phyloP scores from a whole-genome alignment of 1,140 invertebrate genomes.

The Heliothis virescens region DNA sequence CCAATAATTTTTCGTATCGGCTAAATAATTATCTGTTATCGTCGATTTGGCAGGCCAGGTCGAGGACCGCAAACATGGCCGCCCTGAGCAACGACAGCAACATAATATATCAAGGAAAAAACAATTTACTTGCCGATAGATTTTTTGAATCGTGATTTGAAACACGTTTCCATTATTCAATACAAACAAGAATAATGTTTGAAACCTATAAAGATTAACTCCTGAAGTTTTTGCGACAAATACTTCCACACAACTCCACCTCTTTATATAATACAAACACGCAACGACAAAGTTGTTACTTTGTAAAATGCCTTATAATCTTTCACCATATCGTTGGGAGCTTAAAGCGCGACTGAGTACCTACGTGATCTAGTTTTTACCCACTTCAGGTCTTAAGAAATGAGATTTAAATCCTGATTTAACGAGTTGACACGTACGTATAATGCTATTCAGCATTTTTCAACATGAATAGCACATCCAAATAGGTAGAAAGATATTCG shows the following conservation, averaged over 20 bases:
- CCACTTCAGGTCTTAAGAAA: conserved; percentile 57
- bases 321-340: conserved; percentile 25
- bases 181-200: conserved; percentile 36
- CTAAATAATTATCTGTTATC: conserved; percentile 83
- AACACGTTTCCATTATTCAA: conserved; percentile 34
- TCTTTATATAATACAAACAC: conserved; percentile 41
- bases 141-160: conserved; percentile 28
- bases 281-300: conserved; percentile 42
- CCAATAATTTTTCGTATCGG: conserved; percentile 80
- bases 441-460: conserved; percentile 68
- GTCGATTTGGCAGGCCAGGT: conserved; percentile 73
- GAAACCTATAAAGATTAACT: conserved; percentile 33
- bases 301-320: conserved; percentile 42
- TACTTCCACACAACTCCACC: conserved; percentile 18
- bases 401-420: conserved; percentile 68
- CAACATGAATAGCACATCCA: conserved; percentile 67
- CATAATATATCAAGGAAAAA: conserved; percentile 48
- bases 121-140: conserved; percentile 21
- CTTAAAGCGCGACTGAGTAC: conserved; percentile 19
- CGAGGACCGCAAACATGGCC: conserved; percentile 74
- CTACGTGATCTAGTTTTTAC: conserved; percentile 61
- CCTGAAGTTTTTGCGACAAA: conserved; percentile 38
- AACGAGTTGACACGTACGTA: conserved; percentile 67
- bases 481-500: conserved; percentile 67
- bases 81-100: conserved; percentile 64